These are phyloP conservation scores for Capreolus pygargus DNA, from an alignment of 2,113 vertebrate genomes.

Conservation along the genomic window DNA sequence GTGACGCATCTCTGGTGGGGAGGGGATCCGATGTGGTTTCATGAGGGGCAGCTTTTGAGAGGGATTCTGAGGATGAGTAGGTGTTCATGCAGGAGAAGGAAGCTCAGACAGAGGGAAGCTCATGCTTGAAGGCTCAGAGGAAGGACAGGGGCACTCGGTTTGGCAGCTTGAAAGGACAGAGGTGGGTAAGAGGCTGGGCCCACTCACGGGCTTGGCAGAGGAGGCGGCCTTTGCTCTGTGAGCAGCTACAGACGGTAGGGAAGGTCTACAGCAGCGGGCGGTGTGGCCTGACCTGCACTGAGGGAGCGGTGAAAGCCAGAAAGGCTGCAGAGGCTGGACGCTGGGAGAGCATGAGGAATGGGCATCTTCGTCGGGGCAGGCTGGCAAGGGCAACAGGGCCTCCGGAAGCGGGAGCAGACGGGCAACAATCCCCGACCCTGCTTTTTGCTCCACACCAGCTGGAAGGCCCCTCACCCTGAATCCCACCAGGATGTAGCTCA, in stretches of 20 bases:
- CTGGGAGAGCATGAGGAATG: no score
- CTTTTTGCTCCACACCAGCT: not conserved
- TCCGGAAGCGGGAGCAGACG: not conserved
- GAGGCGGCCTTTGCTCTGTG: not conserved
- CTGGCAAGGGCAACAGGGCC: not conserved
- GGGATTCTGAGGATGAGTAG: not conserved
- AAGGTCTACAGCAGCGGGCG: fast-evolving
- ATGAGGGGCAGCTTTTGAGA: not conserved
- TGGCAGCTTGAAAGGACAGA: not conserved
- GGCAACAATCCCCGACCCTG: not conserved
- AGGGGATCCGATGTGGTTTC: not conserved
- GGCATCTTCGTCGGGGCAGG: not conserved
- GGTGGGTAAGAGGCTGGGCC: not conserved
- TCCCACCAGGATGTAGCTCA: not conserved
- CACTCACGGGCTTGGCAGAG: not conserved
- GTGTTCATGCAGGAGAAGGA: not conserved
- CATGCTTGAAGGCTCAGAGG: not conserved
- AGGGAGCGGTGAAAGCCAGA: not conserved
- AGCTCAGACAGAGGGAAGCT: not conserved
- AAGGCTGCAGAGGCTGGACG: not conserved
- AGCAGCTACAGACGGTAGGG: not conserved
- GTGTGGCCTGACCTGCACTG: not conserved
- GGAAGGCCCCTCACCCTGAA: not conserved
- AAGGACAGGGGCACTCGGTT: not conserved
- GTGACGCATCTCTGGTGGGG: fast-evolving